These are phyloP conservation scores for Scrobipalpa costella DNA, from an alignment of 2,888 invertebrate species.

Conservation along the genomic window DNA sequence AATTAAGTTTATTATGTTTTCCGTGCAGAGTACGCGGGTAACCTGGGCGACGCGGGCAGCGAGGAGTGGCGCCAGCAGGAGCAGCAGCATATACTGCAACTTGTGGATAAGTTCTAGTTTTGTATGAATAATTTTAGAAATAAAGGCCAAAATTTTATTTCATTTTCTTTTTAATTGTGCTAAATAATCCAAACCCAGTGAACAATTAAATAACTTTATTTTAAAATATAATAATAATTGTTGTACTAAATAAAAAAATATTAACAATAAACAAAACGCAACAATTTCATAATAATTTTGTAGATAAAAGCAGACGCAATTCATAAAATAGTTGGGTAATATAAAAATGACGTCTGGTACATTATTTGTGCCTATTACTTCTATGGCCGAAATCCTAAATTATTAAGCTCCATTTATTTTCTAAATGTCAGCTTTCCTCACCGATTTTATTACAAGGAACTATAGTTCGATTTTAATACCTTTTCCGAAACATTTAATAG, in stretches of 20 bases:
- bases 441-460: too few species aligned
- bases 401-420: too few species aligned
- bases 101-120: constrained; percentile 94
- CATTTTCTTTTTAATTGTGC: constrained; percentile 18
- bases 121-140: constrained; percentile 23
- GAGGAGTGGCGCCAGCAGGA: constrained; percentile 92
- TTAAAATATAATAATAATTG: constrained; percentile 41
- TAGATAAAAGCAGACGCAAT: neutral
- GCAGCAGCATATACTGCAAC: constrained; percentile 93
- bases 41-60: constrained; percentile 94
- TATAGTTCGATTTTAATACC: too few species aligned
- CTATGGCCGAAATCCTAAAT: too few species aligned
- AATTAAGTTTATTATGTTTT: neutral
- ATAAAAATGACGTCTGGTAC: neutral
- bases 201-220: constrained; percentile 57
- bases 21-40: constrained; percentile 94
- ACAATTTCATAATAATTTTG: constrained; percentile 36
- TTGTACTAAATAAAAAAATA: constrained; percentile 40
- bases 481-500: too few species aligned
- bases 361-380: neutral
- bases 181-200: constrained; percentile 31
- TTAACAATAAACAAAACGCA: constrained; percentile 46
- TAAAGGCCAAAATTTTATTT: constrained; percentile 20
- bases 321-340: neutral
- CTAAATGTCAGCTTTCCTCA: too few species aligned